These are phyloP conservation scores for Oreochromis spilurus DNA, from an alignment of 2,113 vertebrate genomes.

Conservation along the genomic window DNA sequence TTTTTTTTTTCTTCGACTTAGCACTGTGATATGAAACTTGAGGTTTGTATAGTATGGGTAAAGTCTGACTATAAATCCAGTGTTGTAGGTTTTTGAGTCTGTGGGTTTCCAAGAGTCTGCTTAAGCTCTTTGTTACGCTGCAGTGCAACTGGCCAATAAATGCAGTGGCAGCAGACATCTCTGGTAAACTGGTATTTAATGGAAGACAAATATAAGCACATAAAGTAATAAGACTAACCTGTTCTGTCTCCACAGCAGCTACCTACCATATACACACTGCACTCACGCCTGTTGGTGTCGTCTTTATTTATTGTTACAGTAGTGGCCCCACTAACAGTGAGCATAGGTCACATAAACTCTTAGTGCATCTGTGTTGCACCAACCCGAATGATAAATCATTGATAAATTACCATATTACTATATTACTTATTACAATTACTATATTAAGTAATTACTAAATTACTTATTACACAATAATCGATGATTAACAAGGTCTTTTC, in stretches of 20 bases:
- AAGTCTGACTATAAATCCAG: background rate
- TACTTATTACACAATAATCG: background rate
- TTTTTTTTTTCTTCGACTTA: background rate
- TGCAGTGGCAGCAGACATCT: background rate
- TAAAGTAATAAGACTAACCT: background rate
- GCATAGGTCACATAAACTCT: background rate
- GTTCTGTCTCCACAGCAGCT: background rate
- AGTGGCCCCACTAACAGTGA: background rate
- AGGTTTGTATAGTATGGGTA: rapidly evolving
- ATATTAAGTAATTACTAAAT: too few species aligned
- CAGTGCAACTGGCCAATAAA: background rate
- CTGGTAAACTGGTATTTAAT: background rate
- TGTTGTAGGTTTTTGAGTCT: background rate
- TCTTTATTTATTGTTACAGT: background rate
- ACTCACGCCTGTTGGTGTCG: background rate
- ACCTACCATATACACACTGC: rapidly evolving
- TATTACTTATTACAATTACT: too few species aligned
- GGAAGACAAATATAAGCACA: background rate
- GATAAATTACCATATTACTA: background rate
- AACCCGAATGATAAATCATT: background rate
- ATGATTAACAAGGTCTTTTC: background rate
- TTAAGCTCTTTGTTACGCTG: background rate
- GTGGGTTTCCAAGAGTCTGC: background rate
- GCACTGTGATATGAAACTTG: background rate
- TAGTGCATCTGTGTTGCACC: background rate